A percentile compares a stretch with the other conserved stretches of the same genome.
These are phyloP conservation scores for Hippocampus kuda DNA, from an alignment of 2,797 vertebrate genomes.

Conservation along the genomic window DNA sequence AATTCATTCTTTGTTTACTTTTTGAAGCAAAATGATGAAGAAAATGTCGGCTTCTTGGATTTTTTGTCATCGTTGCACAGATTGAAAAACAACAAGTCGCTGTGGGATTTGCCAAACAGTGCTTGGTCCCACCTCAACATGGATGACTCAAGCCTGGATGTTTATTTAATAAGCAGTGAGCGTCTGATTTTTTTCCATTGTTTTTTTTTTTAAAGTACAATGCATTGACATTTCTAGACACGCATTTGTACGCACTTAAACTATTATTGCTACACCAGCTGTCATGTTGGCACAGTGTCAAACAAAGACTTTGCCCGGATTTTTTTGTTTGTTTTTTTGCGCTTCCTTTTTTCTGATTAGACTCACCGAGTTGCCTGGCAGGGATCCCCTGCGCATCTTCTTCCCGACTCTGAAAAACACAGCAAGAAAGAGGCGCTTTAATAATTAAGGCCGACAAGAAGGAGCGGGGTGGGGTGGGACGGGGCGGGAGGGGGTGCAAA, in stretches of 20 bases:
- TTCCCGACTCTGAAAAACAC: constrained; percentile 57
- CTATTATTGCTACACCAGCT: neutral
- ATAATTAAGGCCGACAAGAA: constrained; percentile 25
- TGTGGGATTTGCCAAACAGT: neutral
- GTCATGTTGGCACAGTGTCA: neutral
- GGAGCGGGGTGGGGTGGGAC: no score
- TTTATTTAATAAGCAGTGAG: constrained; percentile 1
- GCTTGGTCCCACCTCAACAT: neutral
- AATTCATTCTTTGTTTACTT: neutral
- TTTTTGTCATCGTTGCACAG: neutral
- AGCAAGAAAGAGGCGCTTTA: constrained; percentile 27
- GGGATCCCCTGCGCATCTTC: constrained; percentile 44
- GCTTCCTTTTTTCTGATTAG: neutral
- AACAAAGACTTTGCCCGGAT: neutral
- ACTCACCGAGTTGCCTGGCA: constrained; percentile 66
- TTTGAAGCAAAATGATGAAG: no score
- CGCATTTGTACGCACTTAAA: neutral
- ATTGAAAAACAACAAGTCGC: neutral
- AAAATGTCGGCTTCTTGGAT: neutral
- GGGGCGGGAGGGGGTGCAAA: constrained; percentile 1
- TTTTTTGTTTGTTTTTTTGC: neutral
- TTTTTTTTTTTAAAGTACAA: neutral
- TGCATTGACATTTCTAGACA: neutral
- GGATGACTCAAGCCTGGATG: neutral
- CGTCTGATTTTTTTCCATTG: no score